A percentile compares a stretch with the other conserved stretches of the same genome.
These are phyloP conservation scores for Acomys russatus DNA, from an alignment of 2,797 vertebrate genomes.

Conservation along the genomic window DNA sequence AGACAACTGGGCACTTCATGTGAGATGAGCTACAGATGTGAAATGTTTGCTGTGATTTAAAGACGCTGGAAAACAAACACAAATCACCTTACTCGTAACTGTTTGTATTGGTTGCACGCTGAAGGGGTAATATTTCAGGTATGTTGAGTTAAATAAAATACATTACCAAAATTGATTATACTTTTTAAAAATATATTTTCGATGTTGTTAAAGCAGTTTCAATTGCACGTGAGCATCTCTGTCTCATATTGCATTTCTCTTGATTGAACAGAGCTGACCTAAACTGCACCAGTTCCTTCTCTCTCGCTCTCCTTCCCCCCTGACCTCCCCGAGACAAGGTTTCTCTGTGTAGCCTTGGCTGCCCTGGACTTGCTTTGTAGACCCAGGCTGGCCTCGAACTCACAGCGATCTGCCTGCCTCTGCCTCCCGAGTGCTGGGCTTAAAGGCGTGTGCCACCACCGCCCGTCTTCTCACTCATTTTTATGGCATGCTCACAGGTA, in stretches of 20 bases:
- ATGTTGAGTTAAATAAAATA: conserved; percentile 53
- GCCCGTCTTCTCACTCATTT: background rate
- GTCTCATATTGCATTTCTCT: background rate
- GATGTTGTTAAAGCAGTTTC: background rate
- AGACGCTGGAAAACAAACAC: background rate
- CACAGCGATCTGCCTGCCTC: too few species aligned
- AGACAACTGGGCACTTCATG: background rate
- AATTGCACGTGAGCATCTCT: background rate
- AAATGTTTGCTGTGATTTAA: background rate
- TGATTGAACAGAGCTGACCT: background rate
- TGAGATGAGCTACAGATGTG: background rate
- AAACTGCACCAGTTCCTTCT: background rate
- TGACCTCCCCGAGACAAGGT: too few species aligned
- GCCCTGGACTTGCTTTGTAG: too few species aligned
- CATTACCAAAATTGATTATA: conserved; percentile 49
- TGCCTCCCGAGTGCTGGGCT: too few species aligned
- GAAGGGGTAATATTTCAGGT: conserved; percentile 42
- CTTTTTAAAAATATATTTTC: conserved; percentile 1
- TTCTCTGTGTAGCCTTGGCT: too few species aligned
- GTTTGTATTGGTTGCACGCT: conserved; percentile 34
- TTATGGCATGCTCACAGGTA: background rate
- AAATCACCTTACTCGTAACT: conserved; percentile 3
- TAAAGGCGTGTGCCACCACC: too few species aligned
- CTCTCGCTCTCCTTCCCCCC: background rate
- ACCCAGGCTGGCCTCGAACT: too few species aligned